Evolutionary conservation across 2,888 invertebrate species (phyloP), one percentile per base, ranked within the genome.

Genomic region (Petrolisthes manimaculis): DNA sequence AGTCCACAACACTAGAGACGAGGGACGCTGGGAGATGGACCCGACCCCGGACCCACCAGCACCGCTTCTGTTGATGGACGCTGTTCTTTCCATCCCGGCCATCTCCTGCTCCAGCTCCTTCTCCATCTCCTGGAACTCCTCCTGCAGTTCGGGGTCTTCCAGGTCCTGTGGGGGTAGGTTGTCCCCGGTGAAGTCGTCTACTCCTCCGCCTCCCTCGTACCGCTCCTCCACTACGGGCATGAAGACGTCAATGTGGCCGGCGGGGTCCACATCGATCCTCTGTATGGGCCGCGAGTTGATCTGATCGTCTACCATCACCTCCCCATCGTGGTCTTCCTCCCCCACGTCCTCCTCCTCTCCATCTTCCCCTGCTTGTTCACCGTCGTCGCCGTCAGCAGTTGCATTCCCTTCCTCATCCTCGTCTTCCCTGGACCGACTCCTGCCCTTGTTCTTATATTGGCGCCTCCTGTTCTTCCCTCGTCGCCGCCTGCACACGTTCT

Each of bases 261-360:
- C 81, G 4, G 89, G 89, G 54, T 90, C 90, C 1, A 89, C 90
- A 55, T 90, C 90, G 18, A 90, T 89, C 55, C 89, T 82, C 61
- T 90, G 86, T 54, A 90, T 90, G 14, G 88, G 83, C 71, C 87
- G 83, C 55, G 85, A 84, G 67, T 85, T 89, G 71, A 75, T 89
- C 77, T 89, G 88, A 75, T 90, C 90, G 74, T 90, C 90, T 12
- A 89, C 80, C 90, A 90, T 90, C 78, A 90, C 88, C 53, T 89
- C 90, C 3, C 74, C 83, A 6, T 86, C 88, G 37, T 86, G 86
- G 24, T 86, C 86, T 14, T 54, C 51, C 4, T 82, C 71, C 5
- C 69, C 84, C 51, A 74, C 86, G 6, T 78, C 83, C 18, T 71
- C 80, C 24, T 71, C 82, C 9, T 77, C 89, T n/a, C 86, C 90